Evolutionary conservation across 2,888 invertebrate species (phyloP).

Genomic region (Tethea ocularis): DNA sequence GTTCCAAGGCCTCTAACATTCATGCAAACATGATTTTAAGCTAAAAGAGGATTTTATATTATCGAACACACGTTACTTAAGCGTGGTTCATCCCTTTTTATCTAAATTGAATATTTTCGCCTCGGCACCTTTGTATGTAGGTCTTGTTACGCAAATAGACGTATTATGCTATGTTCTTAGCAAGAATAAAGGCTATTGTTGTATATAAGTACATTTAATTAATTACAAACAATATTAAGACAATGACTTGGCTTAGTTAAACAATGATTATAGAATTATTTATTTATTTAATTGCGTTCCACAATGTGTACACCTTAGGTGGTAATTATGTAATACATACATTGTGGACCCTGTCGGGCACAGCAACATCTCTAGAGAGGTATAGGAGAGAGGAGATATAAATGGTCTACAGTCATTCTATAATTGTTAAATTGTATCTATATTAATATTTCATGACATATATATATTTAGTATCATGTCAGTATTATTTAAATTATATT

Average conservation of each 20-base stretch:
- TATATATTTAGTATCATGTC: too few species aligned
- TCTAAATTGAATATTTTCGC: conserved; percentile 25
- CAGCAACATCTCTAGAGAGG: too few species aligned
- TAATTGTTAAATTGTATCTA: too few species aligned
- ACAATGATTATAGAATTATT: background rate
- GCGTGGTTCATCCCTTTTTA: conserved; percentile 16
- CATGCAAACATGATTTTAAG: background rate
- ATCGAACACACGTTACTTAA: conserved; percentile 18
- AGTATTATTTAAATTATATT: too few species aligned
- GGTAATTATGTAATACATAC: too few species aligned
- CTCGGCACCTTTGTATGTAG: background rate
- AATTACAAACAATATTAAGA: background rate
- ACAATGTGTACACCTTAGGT: too few species aligned
- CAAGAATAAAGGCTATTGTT: background rate
- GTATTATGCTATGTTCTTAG: background rate
- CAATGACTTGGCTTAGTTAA: background rate
- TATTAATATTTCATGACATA: too few species aligned
- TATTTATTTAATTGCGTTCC: too few species aligned
- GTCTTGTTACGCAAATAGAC: background rate
- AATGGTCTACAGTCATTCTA: too few species aligned
- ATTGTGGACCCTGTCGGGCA: too few species aligned
- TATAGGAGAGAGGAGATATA: too few species aligned
- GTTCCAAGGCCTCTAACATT: background rate
- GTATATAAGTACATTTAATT: background rate
- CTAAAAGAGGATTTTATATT: conserved; percentile 1